Evolutionary conservation across 2,113 vertebrate species (phyloP).

Genomic region (Tetrax tetrax): DNA sequence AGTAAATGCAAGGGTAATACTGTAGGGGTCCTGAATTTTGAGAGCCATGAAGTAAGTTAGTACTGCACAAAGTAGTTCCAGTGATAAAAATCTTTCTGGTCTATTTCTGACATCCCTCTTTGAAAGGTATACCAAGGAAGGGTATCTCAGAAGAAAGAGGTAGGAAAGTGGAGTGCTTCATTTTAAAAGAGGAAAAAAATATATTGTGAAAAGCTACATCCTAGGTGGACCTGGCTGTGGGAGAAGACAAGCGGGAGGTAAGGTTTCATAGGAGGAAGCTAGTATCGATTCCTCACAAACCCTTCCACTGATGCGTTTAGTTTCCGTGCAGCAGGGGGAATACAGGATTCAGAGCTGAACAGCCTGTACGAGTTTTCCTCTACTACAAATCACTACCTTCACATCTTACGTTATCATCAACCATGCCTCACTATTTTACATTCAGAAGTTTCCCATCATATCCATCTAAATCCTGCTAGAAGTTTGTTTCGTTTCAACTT

Average conservation of each 20-base stretch:
- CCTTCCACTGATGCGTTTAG: background rate
- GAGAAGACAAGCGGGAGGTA: background rate
- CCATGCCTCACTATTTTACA: fast-evolving
- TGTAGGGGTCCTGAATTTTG: background rate
- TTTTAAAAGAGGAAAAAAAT: background rate
- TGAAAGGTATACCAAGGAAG: background rate
- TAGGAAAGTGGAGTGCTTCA: background rate
- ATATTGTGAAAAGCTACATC: background rate
- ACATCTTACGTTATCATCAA: background rate
- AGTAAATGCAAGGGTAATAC: background rate
- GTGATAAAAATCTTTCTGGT: background rate
- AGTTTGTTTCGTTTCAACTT: background rate
- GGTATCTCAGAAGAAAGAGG: background rate
- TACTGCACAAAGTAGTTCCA: background rate
- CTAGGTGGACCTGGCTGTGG: background rate
- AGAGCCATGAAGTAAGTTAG: background rate
- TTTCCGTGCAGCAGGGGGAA: background rate
- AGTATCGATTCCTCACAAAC: background rate
- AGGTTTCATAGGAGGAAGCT: background rate
- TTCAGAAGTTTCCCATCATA: background rate
- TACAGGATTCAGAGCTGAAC: background rate
- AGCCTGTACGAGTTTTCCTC: background rate
- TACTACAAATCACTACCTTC: background rate
- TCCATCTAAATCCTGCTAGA: background rate
- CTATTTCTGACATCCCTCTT: background rate